phyloP scores from a whole-genome alignment of 1,140 invertebrate genomes.

The Zelostemma sp. region DNA sequence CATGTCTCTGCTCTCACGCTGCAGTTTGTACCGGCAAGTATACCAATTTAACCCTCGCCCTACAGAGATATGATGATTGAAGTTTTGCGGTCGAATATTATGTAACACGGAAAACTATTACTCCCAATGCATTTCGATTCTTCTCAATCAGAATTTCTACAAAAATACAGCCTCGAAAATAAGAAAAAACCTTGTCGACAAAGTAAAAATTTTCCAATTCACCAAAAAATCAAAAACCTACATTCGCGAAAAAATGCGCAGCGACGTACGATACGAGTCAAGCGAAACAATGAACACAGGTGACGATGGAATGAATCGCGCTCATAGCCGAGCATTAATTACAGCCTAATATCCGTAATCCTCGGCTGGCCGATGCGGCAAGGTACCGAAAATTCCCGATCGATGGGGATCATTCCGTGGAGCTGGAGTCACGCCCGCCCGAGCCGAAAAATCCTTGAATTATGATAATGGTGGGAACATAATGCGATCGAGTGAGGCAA shows the following conservation, averaged over 20 bases:
- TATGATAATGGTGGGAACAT: slow-evolving; percentile 69
- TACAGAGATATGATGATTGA: slow-evolving; percentile 28
- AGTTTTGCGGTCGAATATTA: slow-evolving; percentile 25
- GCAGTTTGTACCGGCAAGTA: slow-evolving; percentile 26
- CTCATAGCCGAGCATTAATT: not conserved
- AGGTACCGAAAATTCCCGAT: slow-evolving; percentile 39
- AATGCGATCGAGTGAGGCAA: slow-evolving; percentile 71
- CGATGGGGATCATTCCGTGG: slow-evolving; percentile 35
- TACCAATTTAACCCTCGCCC: slow-evolving; percentile 34
- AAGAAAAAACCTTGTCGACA: too few relatives aligned
- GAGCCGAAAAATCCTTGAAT: slow-evolving; percentile 66
- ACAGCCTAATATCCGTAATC: not conserved
- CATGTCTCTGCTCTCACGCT: slow-evolving; percentile 1
- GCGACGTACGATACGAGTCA: too few relatives aligned
- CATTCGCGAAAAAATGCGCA: too few relatives aligned
- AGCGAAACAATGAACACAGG: too few relatives aligned
- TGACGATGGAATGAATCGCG: not conserved
- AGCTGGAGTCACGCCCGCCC: slow-evolving; percentile 54
- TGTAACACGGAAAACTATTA: slow-evolving; percentile 14
- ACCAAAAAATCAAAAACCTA: too few relatives aligned
- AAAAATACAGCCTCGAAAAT: too few relatives aligned
- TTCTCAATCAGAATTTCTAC: too few relatives aligned
- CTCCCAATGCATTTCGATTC: not conserved
- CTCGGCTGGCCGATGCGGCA: not conserved
- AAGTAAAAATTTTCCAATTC: too few relatives aligned